Base-by-base conservation (phyloP, 2,797 vertebrate genomes). In the Ptychobarbus kaznakovi region DNA sequence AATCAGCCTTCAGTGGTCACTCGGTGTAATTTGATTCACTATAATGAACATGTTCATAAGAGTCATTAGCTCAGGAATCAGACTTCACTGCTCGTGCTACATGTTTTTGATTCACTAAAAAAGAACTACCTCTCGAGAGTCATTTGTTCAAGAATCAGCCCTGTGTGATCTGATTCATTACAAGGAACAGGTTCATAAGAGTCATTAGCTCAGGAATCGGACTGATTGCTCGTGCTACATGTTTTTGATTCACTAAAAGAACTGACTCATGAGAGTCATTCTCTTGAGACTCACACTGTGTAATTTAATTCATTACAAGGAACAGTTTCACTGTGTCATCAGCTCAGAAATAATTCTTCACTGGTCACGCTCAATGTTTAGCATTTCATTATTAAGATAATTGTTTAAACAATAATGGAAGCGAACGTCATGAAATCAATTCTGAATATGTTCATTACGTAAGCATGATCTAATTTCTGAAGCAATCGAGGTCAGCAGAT, bases 401-500 rank as follows among this genome's bases (percentile, higher is more conserved):
- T 10, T n/a, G n/a, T 63, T 28, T 28, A 28, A 15, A 28, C 25
- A 1, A 63, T 28, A 15, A 38, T 11, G 12, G 18, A 76, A 35
- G 18, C 28, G 0, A 76, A 76, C 49, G 5, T 53, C 3, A 12
- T 12, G 56, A 25, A 25, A 63, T 6, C 12, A 28, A 1, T 75
- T 75, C 73, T 53, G 73, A 53, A 53, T 22, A 53, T 35, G 18
- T 38, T 38, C 28, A 35, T 74, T 69, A 49, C 15, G 15, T 20
- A 12, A 20, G 35, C 20, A 49, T 75, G 74, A 82, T 70, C 73
- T 79, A 80, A 86, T 69, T 38, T 46, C 35, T 35, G 73, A 28
- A 42, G 42, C 80, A 77, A 84, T 89, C 72, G 56, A 86, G 72
- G 44, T 25, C 18, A 35, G 51, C 68, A 82, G 61, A 68, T 65